Evolutionary conservation across 2,113 vertebrate species (phyloP), one percentile per base, ranked within the genome.

Genomic region (Mormyrus lacerda): DNA sequence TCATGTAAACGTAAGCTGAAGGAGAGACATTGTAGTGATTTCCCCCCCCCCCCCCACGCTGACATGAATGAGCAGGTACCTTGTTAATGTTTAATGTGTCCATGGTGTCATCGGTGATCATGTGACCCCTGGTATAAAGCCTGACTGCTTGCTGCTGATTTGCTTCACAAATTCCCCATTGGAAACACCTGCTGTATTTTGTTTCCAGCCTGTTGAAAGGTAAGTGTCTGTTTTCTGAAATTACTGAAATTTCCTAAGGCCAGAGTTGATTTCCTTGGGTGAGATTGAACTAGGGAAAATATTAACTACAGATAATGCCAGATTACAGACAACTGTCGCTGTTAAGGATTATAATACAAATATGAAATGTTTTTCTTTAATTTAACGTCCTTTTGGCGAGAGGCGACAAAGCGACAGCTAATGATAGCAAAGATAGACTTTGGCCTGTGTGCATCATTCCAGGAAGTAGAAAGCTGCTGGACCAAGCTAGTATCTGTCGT

Each of bases 341-440:
- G 27, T 42, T 79, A 42, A 35, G 19, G 17, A 42, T 79, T 0
- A 76, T 39, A 17, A 15, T 76, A 42, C 17, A 51, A 35, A n/a
- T 58, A n/a, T 19, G 27, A 35, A 55, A 17, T 83, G 45, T 88
- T 31, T 76, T 85, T 73, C 87, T 51, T 65, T 82, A 84, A 15
- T 31, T 24, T 45, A 83, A 94, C 93, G 91, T 92, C 48, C 91
- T 92, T 90, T 91, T 92, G 90, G 90, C 4, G 35, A 21, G 73
- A 35, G 73, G 19, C 15, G 17, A 19, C 73, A 39, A 93, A 91
- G 90, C 90, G 91, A 93, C 89, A 35, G 21, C 44, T 17, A 55
- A 3, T 0, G 82, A 53, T 19, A 91, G 87, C 82, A n/a, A 87
- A 88, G 85, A 42, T 19, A 91, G 90, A 92, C 91, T 91, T 91